phyloP scores from a whole-genome alignment of 2,888 invertebrate genomes.

The Plebejus melissa region DNA sequence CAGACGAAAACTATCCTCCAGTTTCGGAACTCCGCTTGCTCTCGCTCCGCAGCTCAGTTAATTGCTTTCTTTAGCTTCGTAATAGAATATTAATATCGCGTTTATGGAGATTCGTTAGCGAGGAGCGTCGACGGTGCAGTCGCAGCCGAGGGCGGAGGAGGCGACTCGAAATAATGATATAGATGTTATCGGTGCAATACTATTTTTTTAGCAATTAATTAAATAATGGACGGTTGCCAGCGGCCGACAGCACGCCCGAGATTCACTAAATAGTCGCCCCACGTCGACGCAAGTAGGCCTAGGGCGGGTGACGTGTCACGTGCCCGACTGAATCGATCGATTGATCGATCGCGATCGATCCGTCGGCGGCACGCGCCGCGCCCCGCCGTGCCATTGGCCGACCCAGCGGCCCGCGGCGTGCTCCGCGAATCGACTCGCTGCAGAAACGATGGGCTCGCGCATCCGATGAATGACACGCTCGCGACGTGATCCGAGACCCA shows the following conservation, averaged over 20 bases:
- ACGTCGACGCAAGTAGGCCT: constrained; percentile 2
- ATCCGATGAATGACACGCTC: constrained; percentile 75
- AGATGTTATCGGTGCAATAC: background rate
- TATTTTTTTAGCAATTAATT: constrained; percentile 20
- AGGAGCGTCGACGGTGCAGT: background rate
- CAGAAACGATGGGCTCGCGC: constrained; percentile 70
- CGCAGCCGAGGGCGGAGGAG: background rate
- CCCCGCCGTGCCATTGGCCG: constrained; percentile 63
- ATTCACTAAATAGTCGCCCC: background rate
- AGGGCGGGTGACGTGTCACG: constrained; percentile 46
- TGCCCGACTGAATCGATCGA: constrained; percentile 56
- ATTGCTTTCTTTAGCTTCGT: constrained; percentile 8
- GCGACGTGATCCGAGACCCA: constrained; percentile 56
- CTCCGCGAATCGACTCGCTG: constrained; percentile 66
- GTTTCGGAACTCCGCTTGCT: constrained; percentile 15
- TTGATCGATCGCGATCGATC: constrained; percentile 70
- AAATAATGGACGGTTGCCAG: constrained; percentile 25
- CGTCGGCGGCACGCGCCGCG: constrained; percentile 35
- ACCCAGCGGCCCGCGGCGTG: constrained; percentile 53
- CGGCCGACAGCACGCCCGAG: background rate
- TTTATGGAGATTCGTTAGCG: constrained; percentile 1
- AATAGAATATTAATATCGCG: constrained; percentile 14
- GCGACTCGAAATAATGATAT: background rate
- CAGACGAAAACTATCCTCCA: constrained; percentile 16
- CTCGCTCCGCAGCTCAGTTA: background rate